Conservation (phyloP, 2,113 vertebrate species). For the Chamaea fasciata region DNA sequence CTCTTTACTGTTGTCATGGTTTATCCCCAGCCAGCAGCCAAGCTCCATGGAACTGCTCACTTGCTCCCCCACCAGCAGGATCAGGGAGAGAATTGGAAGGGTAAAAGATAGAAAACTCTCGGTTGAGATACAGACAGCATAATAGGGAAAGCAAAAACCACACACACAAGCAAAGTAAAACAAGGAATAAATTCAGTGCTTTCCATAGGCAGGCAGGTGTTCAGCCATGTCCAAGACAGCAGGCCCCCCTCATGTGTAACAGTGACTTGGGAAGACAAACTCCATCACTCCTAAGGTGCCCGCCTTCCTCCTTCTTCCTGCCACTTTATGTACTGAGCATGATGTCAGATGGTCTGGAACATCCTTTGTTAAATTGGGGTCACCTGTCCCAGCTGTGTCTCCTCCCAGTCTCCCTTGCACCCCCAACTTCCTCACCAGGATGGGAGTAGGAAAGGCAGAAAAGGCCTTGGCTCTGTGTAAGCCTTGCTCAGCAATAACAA, state of each 20-base stretch:
- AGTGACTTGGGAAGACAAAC: not conserved
- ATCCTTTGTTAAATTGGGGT: not conserved
- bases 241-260: not conserved
- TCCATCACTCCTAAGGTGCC: rapidly evolving
- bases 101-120: not conserved
- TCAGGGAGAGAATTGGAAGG: not conserved
- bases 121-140: not conserved
- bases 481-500: not conserved
- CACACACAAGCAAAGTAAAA: not conserved
- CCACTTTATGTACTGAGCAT: not conserved
- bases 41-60: not conserved
- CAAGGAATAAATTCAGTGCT: not conserved
- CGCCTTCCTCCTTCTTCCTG: rapidly evolving
- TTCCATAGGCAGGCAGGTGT: not conserved
- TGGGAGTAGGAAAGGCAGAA: not conserved
- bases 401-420: rapidly evolving
- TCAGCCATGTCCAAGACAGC: not conserved
- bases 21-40: not conserved
- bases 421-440: rapidly evolving
- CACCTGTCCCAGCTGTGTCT: not conserved
- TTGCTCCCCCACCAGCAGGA: not conserved
- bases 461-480: not conserved
- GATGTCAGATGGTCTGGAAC: not conserved
- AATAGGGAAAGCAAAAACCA: not conserved
- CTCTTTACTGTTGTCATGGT: not conserved